These are phyloP conservation scores for Teleopsis dalmanni DNA, from an alignment of 1,140 invertebrate species.

Conservation along the genomic window DNA sequence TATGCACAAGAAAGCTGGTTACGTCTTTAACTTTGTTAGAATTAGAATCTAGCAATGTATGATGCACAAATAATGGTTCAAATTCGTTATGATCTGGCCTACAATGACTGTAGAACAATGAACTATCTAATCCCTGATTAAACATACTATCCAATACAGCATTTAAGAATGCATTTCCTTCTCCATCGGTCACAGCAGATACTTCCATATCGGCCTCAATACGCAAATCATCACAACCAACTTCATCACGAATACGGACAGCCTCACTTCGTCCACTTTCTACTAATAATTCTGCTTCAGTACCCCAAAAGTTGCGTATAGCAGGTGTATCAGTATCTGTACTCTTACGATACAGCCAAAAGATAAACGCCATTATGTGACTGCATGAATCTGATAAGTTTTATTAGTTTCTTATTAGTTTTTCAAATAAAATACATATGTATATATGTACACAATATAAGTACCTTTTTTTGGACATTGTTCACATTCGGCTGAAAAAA, in stretches of 20 bases:
- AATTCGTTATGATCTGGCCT: slow-evolving; percentile 30
- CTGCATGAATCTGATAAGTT: slow-evolving; percentile 21
- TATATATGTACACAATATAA: neutral
- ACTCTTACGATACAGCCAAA: slow-evolving; percentile 35
- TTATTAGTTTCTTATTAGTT: neutral
- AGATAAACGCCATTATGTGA: slow-evolving; percentile 31
- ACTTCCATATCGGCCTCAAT: slow-evolving; percentile 17
- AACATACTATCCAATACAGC: slow-evolving; percentile 31
- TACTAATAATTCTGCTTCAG: slow-evolving; percentile 26
- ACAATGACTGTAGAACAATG: slow-evolving; percentile 33
- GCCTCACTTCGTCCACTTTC: slow-evolving; percentile 23
- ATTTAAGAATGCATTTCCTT: slow-evolving; percentile 27
- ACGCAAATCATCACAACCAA: slow-evolving; percentile 20
- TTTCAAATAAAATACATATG: neutral
- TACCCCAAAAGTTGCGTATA: slow-evolving; percentile 35
- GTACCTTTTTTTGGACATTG: slow-evolving; percentile 11
- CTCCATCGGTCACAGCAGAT: slow-evolving; percentile 12
- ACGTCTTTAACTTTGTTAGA: slow-evolving; percentile 27
- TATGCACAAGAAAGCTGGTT: slow-evolving; percentile 24
- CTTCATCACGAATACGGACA: slow-evolving; percentile 25
- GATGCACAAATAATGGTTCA: slow-evolving; percentile 32
- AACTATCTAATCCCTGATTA: slow-evolving; percentile 22
- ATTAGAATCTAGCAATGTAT: slow-evolving; percentile 22
- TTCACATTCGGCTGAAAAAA: slow-evolving; percentile 24
- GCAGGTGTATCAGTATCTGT: slow-evolving; percentile 18